These are phyloP conservation scores for Morbakka virulenta DNA, from an alignment of 30 jellyfish, hydroid and myxozoan species.

Conservation along the genomic window DNA sequence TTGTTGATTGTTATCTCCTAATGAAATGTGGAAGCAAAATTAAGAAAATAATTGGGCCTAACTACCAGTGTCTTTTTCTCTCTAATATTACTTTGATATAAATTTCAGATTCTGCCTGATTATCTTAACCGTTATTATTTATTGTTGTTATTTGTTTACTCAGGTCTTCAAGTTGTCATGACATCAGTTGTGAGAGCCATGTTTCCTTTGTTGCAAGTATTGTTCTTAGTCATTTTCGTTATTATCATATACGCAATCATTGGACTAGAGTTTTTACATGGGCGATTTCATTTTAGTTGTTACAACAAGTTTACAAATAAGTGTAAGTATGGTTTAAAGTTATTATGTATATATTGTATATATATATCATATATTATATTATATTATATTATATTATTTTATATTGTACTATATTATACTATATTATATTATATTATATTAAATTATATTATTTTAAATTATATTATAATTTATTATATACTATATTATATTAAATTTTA, in stretches of 20 bases:
- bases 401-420: no score
- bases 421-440: no score
- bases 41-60: no score
- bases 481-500: no score
- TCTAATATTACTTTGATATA: background rate
- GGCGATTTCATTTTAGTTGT: conserved; percentile 79
- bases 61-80: background rate
- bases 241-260: conserved; percentile 84
- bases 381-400: no score
- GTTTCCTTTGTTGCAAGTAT: conserved; percentile 88
- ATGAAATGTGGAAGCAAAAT: no score
- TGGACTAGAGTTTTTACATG: conserved; percentile 88
- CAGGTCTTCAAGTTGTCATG: conserved; percentile 98
- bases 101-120: background rate
- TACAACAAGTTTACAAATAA: conserved; percentile 6
- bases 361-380: no score
- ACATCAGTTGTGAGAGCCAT: conserved; percentile 95
- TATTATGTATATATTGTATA: no score
- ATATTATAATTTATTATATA: no score
- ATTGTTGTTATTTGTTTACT: background rate
- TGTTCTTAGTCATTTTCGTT: conserved; percentile 77
- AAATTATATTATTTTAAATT: no score
- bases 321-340: conserved; percentile 63
- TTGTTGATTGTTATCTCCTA: no score
- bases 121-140: background rate